A percentile compares a stretch with the other conserved stretches of the same genome.
These are phyloP conservation scores for Triops longicaudatus DNA, from an alignment of 1,140 invertebrate species.

Conservation along the genomic window DNA sequence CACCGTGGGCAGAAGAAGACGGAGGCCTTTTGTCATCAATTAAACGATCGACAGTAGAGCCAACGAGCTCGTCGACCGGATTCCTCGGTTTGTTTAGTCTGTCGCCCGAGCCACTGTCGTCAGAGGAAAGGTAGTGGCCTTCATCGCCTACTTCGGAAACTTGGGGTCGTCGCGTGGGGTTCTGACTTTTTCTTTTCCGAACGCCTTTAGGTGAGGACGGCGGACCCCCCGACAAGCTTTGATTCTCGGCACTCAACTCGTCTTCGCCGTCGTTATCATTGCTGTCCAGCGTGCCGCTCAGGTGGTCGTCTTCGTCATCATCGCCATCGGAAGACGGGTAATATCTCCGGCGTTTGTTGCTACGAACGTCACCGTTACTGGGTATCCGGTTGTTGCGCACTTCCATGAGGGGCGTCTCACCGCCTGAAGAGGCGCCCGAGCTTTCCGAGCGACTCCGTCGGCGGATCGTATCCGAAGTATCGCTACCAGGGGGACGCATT, in stretches of 20 bases:
- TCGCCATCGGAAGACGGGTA: conserved; percentile 34
- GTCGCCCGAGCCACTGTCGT: conserved; percentile 57
- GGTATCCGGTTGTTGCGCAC: conserved; percentile 39
- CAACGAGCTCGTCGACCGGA: not conserved
- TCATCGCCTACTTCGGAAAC: conserved; percentile 35
- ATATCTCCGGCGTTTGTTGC: conserved; percentile 13
- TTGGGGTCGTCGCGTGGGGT: conserved; percentile 64
- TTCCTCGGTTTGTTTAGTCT: conserved; percentile 21
- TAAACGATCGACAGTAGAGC: conserved; percentile 12
- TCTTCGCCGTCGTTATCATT: conserved; percentile 46
- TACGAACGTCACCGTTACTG: conserved; percentile 43
- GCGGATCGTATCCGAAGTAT: conserved; percentile 35
- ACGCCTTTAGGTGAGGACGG: conserved; percentile 35
- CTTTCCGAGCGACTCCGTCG: conserved; percentile 38
- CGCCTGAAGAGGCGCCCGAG: conserved; percentile 34
- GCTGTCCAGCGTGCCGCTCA: conserved; percentile 56
- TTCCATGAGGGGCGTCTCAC: conserved; percentile 35
- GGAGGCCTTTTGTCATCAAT: not conserved
- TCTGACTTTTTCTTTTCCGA: conserved; percentile 81
- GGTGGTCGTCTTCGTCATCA: conserved; percentile 51
- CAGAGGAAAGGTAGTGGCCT: conserved; percentile 51
- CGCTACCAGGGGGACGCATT: conserved; percentile 25
- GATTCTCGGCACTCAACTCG: conserved; percentile 49
- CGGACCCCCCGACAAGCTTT: conserved; percentile 45
- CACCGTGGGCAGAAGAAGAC: not conserved